Conservation (phyloP, 2,797 vertebrate species). For the Phataginus tricuspis region DNA sequence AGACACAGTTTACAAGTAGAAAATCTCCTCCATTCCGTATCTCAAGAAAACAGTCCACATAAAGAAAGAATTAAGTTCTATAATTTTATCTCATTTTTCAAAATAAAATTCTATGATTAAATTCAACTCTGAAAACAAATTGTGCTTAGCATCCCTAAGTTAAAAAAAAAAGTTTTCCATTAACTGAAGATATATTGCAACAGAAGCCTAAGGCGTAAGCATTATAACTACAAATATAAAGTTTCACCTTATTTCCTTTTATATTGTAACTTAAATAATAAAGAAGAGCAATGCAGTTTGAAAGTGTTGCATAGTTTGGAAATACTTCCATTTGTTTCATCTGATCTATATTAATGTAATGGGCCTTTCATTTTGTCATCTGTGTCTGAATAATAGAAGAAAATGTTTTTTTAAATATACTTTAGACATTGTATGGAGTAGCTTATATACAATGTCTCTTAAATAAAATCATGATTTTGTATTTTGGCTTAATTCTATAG, state of each 20-base stretch:
- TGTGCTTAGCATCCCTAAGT: conserved; percentile 15
- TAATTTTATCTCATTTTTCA: conserved; percentile 62
- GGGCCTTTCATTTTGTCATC: conserved; percentile 60
- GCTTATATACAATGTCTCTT: neutral
- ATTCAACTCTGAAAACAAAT: conserved; percentile 51
- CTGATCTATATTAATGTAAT: conserved; percentile 62
- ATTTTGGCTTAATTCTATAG: conserved; percentile 44
- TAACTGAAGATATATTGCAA: conserved; percentile 46
- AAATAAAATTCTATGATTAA: conserved; percentile 71
- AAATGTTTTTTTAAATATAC: neutral
- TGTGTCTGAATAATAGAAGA: conserved; percentile 62
- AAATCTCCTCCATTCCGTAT: neutral
- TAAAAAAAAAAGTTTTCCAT: neutral
- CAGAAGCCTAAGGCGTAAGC: conserved; percentile 65
- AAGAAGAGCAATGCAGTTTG: conserved; percentile 33
- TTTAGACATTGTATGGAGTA: neutral
- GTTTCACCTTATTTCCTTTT: neutral
- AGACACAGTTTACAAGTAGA: neutral
- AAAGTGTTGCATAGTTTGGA: conserved; percentile 18
- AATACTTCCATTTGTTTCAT: conserved; percentile 46
- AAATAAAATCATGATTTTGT: conserved; percentile 46
- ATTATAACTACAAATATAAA: conserved; percentile 60
- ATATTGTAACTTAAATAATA: conserved; percentile 22
- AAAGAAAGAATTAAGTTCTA: neutral
- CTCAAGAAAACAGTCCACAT: neutral